Percentiles rank a stretch among this genome's conserved stretches.
These are phyloP conservation scores for Ptiloglossa arizonensis DNA, from an alignment of 1,140 invertebrate species.

Conservation along the genomic window DNA sequence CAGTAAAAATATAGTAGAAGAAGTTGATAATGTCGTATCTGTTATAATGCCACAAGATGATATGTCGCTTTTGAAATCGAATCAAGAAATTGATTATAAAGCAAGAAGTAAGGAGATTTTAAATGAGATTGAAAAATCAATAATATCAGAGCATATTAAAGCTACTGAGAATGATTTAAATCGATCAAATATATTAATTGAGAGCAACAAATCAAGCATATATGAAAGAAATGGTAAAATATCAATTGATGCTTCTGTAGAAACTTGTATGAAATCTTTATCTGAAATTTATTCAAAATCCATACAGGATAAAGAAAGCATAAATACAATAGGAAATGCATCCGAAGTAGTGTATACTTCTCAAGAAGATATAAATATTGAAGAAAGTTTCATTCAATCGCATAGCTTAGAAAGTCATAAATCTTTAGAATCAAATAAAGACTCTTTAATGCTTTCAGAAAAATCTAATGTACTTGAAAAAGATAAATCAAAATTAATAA, in stretches of 20 bases:
- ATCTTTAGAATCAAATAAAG: background rate
- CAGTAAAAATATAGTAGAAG: slow-evolving; percentile 27
- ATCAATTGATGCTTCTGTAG: slow-evolving; percentile 64
- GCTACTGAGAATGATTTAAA: slow-evolving; percentile 59
- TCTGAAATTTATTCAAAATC: slow-evolving; percentile 72
- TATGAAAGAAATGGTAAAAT: slow-evolving; percentile 68
- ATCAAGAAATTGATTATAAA: slow-evolving; percentile 72
- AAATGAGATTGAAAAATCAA: slow-evolving; percentile 76
- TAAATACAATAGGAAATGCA: slow-evolving; percentile 1
- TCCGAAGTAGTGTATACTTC: background rate
- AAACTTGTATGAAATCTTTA: slow-evolving; percentile 70
- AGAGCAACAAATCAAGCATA: slow-evolving; percentile 68
- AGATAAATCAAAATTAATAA: slow-evolving; percentile 9
- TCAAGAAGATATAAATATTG: background rate
- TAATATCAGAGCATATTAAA: slow-evolving; percentile 72
- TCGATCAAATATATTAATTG: slow-evolving; percentile 55
- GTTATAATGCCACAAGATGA: slow-evolving; percentile 56
- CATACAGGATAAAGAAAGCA: slow-evolving; percentile 57
- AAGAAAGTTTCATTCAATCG: background rate
- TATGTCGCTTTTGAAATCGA: slow-evolving; percentile 37
- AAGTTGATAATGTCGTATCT: slow-evolving; percentile 58
- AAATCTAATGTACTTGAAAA: background rate
- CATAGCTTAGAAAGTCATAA: background rate
- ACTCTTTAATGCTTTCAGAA: slow-evolving; percentile 13
- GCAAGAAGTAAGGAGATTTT: slow-evolving; percentile 76